Evolutionary conservation across 2,888 invertebrate genomes (phyloP).

Genomic region (Abrostola triplasia): DNA sequence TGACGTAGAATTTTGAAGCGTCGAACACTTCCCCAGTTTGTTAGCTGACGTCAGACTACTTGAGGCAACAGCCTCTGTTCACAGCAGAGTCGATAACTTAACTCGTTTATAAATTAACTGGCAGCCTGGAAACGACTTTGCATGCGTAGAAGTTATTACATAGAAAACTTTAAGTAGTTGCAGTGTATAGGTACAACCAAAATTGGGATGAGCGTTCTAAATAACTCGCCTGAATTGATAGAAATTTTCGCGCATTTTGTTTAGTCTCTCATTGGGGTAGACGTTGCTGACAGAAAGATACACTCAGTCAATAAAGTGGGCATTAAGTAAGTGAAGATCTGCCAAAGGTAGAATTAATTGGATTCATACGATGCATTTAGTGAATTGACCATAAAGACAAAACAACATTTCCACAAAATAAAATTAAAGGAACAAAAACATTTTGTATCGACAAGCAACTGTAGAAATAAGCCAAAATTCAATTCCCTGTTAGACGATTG

Average conservation of each 20-base stretch:
- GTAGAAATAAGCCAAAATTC: conserved; percentile 41
- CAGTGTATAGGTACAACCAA: not conserved
- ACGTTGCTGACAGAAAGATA: too few species aligned
- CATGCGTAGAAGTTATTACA: conserved; percentile 1
- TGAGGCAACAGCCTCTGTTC: conserved; percentile 53
- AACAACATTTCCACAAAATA: not conserved
- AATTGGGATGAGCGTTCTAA: not conserved
- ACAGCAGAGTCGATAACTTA: conserved; percentile 40
- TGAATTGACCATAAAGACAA: too few species aligned
- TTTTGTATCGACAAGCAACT: conserved; percentile 13
- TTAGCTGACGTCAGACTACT: conserved; percentile 69
- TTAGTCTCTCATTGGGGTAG: too few species aligned
- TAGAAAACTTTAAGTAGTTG: conserved; percentile 10
- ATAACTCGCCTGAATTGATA: too few species aligned
- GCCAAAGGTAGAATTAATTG: too few species aligned
- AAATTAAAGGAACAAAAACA: conserved; percentile 22
- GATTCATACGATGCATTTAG: too few species aligned
- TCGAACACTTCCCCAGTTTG: conserved; percentile 64
- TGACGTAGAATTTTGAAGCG: conserved; percentile 72
- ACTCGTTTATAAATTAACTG: conserved; percentile 42
- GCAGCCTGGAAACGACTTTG: not conserved
- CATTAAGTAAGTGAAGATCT: too few species aligned
- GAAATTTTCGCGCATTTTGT: too few species aligned
- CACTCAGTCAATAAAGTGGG: too few species aligned
- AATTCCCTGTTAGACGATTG: conserved; percentile 38